phyloP scores from a whole-genome alignment of 2,888 invertebrate genomes.

The Pardosa pseudoannulata region DNA sequence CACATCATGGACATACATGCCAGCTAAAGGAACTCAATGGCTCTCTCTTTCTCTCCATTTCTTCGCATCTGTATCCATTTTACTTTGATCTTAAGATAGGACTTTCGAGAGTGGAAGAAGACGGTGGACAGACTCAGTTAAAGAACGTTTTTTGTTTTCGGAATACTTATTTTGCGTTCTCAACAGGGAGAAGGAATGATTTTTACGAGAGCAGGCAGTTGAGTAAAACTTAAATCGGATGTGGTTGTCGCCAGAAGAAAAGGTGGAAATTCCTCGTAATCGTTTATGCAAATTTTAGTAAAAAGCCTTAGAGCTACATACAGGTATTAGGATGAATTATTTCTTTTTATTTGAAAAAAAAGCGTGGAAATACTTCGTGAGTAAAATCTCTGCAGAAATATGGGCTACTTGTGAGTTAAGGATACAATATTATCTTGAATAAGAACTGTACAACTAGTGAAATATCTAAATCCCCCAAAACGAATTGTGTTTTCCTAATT shows the following conservation, averaged over 20 bases:
- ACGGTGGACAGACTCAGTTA: neutral
- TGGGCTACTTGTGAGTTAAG: too few relatives aligned
- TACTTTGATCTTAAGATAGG: slow-evolving; percentile 12
- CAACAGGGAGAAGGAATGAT: neutral
- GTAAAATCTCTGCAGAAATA: too few relatives aligned
- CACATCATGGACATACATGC: slow-evolving; percentile 76
- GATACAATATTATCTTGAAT: too few relatives aligned
- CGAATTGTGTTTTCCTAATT: too few relatives aligned
- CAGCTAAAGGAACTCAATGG: slow-evolving; percentile 71
- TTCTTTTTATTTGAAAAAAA: too few relatives aligned
- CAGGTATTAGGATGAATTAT: too few relatives aligned
- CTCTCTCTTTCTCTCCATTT: neutral
- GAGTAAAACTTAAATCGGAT: neutral
- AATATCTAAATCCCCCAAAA: too few relatives aligned
- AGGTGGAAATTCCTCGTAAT: neutral
- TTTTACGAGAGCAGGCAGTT: neutral
- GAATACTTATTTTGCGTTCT: neutral
- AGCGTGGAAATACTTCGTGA: too few relatives aligned
- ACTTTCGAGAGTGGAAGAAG: neutral
- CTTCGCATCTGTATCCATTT: slow-evolving; percentile 14
- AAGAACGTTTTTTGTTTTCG: neutral
- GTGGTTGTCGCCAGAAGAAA: neutral
- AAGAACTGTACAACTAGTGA: too few relatives aligned
- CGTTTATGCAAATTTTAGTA: neutral
- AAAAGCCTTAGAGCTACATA: too few relatives aligned